Conservation (phyloP, 2,797 vertebrate genomes). For the Cheirogaleus major region DNA sequence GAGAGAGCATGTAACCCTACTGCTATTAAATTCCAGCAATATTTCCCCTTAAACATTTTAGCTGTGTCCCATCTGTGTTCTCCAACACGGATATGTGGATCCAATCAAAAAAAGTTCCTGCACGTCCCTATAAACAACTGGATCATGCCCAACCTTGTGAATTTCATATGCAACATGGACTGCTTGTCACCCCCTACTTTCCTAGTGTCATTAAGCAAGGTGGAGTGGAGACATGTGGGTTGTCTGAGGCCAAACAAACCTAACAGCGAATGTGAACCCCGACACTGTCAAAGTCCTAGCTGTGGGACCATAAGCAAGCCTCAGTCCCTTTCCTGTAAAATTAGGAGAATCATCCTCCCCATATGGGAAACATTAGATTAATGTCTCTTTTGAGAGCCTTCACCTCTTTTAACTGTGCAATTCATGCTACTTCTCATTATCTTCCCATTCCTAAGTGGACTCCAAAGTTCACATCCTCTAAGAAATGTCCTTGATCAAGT, state of each 20-base stretch:
- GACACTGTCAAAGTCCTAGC: not conserved
- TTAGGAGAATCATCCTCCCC: not conserved
- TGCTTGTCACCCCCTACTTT: not conserved
- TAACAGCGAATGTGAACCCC: not conserved
- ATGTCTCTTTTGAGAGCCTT: not conserved
- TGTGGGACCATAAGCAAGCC: not conserved
- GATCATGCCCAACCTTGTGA: not conserved
- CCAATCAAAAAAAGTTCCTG: not conserved
- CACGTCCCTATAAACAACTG: not conserved
- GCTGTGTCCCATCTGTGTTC: not conserved
- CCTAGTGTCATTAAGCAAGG: not conserved
- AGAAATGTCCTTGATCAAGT: not conserved
- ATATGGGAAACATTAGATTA: fast-evolving
- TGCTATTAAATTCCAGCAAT: not conserved
- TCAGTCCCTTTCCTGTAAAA: not conserved
- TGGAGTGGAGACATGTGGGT: fast-evolving
- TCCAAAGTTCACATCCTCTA: not conserved
- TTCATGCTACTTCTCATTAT: not conserved
- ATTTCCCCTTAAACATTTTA: not conserved
- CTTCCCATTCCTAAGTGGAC: not conserved
- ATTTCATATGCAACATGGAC: not conserved
- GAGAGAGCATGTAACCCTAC: not conserved
- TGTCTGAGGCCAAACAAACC: not conserved
- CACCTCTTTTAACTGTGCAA: not conserved
- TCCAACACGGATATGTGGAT: not conserved